Evolutionary conservation across 23 tunicate species (phyloP).

Genomic region (Trididemnum nubilum): DNA sequence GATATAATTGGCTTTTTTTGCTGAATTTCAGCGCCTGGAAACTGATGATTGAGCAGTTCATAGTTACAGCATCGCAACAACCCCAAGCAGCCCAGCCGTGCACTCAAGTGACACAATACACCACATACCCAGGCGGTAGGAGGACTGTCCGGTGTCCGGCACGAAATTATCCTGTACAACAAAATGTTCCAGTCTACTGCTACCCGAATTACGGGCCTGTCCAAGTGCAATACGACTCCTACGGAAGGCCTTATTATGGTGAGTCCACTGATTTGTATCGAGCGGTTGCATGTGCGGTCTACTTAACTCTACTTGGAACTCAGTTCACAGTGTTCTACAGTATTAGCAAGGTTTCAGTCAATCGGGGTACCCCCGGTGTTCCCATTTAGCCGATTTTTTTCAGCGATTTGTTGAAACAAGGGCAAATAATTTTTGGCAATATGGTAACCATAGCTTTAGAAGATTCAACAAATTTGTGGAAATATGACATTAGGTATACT

Average conservation of each 20-base stretch:
- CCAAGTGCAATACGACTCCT: slow-evolving; percentile 65
- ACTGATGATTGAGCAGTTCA: slow-evolving; percentile 72
- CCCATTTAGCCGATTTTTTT: too few relatives aligned
- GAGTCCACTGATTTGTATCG: background rate
- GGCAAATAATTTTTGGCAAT: too few relatives aligned
- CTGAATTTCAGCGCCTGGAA: slow-evolving; percentile 71
- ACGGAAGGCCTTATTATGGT: slow-evolving; percentile 79
- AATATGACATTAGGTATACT: too few relatives aligned
- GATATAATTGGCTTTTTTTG: too few relatives aligned
- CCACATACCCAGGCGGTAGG: slow-evolving; percentile 6
- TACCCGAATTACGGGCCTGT: slow-evolving; percentile 77
- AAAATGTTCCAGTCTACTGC: slow-evolving; percentile 62
- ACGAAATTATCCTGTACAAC: slow-evolving; percentile 19
- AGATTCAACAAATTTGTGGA: too few relatives aligned
- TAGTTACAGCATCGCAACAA: slow-evolving; percentile 3
- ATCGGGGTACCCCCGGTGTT: too few relatives aligned
- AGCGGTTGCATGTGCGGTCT: background rate
- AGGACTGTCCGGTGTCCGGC: slow-evolving; percentile 8
- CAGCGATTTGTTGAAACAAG: too few relatives aligned
- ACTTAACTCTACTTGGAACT: background rate
- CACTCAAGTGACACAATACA: slow-evolving; percentile 21
- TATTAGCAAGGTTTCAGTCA: background rate
- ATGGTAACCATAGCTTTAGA: too few relatives aligned
- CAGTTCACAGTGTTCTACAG: background rate
- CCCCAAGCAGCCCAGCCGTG: background rate